Evolutionary conservation across 2,113 vertebrate genomes (phyloP), one percentile per base, ranked within the genome.

Genomic region (Acinonyx jubatus): DNA sequence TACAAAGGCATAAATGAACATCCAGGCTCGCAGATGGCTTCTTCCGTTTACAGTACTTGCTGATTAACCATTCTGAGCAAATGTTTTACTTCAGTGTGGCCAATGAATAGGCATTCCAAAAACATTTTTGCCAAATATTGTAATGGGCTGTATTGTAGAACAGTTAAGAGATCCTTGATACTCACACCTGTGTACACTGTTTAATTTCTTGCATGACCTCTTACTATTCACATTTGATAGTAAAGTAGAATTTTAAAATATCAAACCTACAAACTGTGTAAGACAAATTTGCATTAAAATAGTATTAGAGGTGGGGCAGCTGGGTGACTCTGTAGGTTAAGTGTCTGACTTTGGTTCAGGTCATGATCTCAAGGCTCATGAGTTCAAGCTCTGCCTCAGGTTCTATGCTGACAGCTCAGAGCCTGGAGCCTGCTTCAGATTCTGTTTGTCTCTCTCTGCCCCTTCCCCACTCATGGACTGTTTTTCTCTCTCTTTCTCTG

Each of bases 1-100:
- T 55, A 82, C 92, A 80, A 65, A 97, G n/a, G 69, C 84, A 94
- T 81, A 88, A 96, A 81, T 90, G 80, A 95, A 55, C 63, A 89
- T 80, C 29, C 57, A 68, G 18, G 55, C 87, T 81, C 38, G 73
- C 96, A 94, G 87, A 96, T 97, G 96, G 97, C 38, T 95, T 55
- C 61, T 61, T 91, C 52, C 73, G 36, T 33, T 81, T 79, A 48
- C 1, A 74, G 57, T 79, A 57, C 78, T 95, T 82, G 45, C 96
- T 68, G 45, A 89, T 88, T 88, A 93, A 91, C 85, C 38, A 74
- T 94, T 97, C 89, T 66, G 50, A 91, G 80, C 63, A 96, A 96
- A 79, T 83, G 81, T 96, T 95, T 96, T 69, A 63, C 84, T 86
- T 66, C 48, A 57, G 31, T 93, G 36, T 19, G 48, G 73, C 38